Evolutionary conservation across 2,888 invertebrate species (phyloP), one percentile per base, ranked within the genome.

Genomic region (Microplitis manilae): DNA sequence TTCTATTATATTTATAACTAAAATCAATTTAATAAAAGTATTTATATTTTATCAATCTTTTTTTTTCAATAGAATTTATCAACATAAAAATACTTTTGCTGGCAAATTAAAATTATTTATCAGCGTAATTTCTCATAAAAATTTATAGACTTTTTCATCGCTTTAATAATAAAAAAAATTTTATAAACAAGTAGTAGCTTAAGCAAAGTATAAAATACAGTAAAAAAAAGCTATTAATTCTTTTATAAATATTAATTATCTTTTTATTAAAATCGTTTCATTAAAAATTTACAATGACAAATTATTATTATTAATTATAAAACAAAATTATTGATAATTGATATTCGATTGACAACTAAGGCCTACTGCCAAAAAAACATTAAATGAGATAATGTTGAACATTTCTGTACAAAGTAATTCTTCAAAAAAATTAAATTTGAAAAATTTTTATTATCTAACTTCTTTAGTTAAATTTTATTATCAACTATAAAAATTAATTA

Each of bases 331-430:
- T 50, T 50, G 50, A 50, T 5, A 13, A 50, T 50, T 13, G 13
- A 50, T 50, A 9, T 50, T 50, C 6, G 8, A 50, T 13, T 15
- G n/a, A 17, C 7, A 15, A 62, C 7, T 15, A 7, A 15, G 62
- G 71, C 71, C 71, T 62, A 71, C 62, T 71, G 62, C 62, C 71
- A 62, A 38, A 38, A 61, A 13, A 38, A 60, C 20, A 30, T 9
- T 13, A 70, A 30, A 17, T 70, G 8, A 59, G 6, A 20, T 20
- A 7, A 50, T 30, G 8, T 69, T 15, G 15, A 60, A 68, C 41
- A 40, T 8, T 69, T 17, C 17, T 20, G 40, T 20, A 50, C 9
- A 15, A 59, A 50, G 15, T 69, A 20, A n/a, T 40, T 69, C 60
- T 61, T 15, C 17, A 9, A 50, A 59, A 50, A 30, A 30, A 30